Evolutionary conservation across 1,140 invertebrate species (phyloP).

Genomic region (Drosophila kurseongensis): DNA sequence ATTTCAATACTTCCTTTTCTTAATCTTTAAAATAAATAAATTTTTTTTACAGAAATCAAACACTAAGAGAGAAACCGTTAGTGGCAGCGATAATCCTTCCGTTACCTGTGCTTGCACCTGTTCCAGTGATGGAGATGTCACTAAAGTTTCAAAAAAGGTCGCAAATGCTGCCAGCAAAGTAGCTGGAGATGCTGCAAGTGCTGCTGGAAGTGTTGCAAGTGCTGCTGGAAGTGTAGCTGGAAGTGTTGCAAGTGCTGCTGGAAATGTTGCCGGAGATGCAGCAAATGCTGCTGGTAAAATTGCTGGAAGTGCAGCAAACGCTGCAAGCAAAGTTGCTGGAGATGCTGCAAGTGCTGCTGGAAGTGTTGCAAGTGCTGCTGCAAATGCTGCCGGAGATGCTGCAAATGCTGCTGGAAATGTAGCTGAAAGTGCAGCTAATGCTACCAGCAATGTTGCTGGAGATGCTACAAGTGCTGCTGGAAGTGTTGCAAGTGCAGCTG

Average conservation of each 20-base stretch:
- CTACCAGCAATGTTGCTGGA: conserved; percentile 14
- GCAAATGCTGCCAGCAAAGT: conserved; percentile 12
- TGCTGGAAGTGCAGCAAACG: not conserved
- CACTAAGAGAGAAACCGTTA: not conserved
- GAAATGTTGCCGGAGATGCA: conserved; percentile 17
- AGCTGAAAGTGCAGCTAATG: conserved; percentile 19
- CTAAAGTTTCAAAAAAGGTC: not conserved
- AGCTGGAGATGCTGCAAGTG: conserved; percentile 11
- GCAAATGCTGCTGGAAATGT: conserved; percentile 22
- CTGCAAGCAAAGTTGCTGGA: not conserved
- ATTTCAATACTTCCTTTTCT: too few relatives aligned
- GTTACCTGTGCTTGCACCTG: conserved; percentile 20
- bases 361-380: conserved; percentile 10
- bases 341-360: not conserved
- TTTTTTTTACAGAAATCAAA: conserved; percentile 4
- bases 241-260: conserved; percentile 17
- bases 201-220: conserved; percentile 17
- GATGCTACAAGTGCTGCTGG: conserved; percentile 6
- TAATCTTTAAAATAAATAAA: too few relatives aligned
- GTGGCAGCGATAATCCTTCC: not conserved
- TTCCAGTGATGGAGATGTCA: not conserved
- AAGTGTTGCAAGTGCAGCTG: not conserved
- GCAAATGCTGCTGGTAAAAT: conserved; percentile 5
- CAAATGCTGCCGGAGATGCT: conserved; percentile 16
- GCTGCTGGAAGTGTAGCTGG: conserved; percentile 7